Conservation (phyloP, 2,888 invertebrate species). For the Osmoderma eremita region DNA sequence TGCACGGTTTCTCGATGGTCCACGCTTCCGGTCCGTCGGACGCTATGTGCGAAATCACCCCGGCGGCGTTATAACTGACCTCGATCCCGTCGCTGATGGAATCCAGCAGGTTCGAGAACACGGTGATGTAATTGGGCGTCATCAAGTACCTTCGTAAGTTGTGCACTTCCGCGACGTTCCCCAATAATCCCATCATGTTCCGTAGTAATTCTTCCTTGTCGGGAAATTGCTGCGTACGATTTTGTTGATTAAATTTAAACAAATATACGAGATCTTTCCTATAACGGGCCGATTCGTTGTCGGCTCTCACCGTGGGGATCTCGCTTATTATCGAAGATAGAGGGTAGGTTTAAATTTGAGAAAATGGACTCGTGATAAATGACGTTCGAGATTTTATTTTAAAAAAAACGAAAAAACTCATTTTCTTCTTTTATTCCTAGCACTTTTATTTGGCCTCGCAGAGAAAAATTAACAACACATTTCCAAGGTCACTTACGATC, state of each 20-base stretch:
- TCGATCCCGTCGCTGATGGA: slow-evolving; percentile 94
- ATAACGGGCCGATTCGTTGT: too few relatives aligned
- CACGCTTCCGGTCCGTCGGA: slow-evolving; percentile 90
- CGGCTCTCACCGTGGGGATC: too few relatives aligned
- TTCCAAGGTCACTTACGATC: too few relatives aligned
- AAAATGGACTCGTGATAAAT: too few relatives aligned
- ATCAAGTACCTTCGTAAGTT: slow-evolving; percentile 83
- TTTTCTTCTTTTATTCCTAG: too few relatives aligned
- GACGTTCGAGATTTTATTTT: too few relatives aligned
- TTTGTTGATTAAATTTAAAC: background rate
- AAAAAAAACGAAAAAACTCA: too few relatives aligned
- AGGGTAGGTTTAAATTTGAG: too few relatives aligned
- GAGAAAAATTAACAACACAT: too few relatives aligned
- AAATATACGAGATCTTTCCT: background rate
- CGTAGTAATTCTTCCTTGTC: slow-evolving; percentile 89
- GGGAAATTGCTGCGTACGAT: slow-evolving; percentile 76
- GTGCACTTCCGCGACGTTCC: slow-evolving; percentile 96
- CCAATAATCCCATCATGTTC: slow-evolving; percentile 98
- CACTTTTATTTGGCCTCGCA: too few relatives aligned
- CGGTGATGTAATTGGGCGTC: slow-evolving; percentile 83
- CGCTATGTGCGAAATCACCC: slow-evolving; percentile 94
- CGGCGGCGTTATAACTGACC: slow-evolving; percentile 96
- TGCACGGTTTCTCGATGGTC: slow-evolving; percentile 77
- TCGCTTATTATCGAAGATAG: too few relatives aligned
- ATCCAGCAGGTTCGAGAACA: slow-evolving; percentile 87